Evolutionary conservation across 92 coral and sea anemone genomes (phyloP).

Genomic region (Phenganax stokvisi): DNA sequence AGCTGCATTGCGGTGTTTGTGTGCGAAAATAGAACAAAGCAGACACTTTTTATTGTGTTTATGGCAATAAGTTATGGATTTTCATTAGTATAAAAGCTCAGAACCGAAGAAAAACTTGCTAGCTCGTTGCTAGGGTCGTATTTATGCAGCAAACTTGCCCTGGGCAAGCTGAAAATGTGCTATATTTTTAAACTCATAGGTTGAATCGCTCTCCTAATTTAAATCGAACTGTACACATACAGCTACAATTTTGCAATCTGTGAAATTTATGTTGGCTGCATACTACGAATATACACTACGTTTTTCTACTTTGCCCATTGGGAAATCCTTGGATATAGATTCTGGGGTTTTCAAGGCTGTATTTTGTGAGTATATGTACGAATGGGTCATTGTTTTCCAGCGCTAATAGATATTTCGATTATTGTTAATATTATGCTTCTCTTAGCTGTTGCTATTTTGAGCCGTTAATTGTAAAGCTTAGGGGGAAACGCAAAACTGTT

Average conservation of each 20-base stretch:
- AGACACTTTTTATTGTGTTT: slow-evolving; percentile 9
- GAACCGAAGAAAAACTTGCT: background rate
- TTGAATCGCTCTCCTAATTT: slow-evolving; percentile 1
- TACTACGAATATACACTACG: background rate
- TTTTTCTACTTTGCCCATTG: background rate
- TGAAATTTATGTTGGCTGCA: slow-evolving; percentile 11
- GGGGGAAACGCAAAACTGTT: slow-evolving; percentile 35
- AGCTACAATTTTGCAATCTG: background rate
- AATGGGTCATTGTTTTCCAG: slow-evolving; percentile 4
- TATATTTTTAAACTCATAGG: background rate
- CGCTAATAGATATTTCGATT: background rate
- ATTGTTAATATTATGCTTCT: slow-evolving; percentile 3
- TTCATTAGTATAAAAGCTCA: slow-evolving; percentile 2
- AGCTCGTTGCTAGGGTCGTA: slow-evolving; percentile 11
- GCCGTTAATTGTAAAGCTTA: slow-evolving; percentile 27
- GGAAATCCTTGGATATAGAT: background rate
- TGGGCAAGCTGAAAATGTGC: background rate
- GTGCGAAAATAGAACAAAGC: slow-evolving; percentile 13
- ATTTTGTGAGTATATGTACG: background rate
- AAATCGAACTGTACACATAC: background rate
- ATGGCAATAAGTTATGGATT: slow-evolving; percentile 14
- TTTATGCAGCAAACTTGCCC: background rate
- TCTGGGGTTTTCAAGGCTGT: background rate
- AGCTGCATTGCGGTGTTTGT: slow-evolving; percentile 4
- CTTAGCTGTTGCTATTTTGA: slow-evolving; percentile 39